Base-by-base conservation (phyloP, 1,140 invertebrate genomes). In the Eriocheir sinensis region DNA sequence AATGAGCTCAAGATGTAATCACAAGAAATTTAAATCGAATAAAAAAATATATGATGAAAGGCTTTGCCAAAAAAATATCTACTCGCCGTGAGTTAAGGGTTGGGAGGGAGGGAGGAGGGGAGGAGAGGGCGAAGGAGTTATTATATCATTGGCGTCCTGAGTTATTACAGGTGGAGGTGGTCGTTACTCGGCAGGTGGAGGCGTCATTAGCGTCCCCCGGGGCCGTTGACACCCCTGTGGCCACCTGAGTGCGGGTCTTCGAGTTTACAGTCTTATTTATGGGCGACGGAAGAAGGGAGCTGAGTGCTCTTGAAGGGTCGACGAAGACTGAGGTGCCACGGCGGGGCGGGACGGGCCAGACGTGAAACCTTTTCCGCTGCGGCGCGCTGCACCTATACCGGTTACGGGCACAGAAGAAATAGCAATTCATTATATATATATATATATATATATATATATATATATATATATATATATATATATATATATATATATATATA, bases 101-200 rank as follows among this genome's bases (percentile, higher is more conserved):
- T n/a, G n/a, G n/a, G 44, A n/a, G 53, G 41, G 89, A 90, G 44
- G 89, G 30, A 60, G 89, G n/a, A 34, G 38, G 4, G 83, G 88
- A 89, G 34, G 44, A 89, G 88, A 30, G 12, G 89, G 4, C 9
- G 41, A 90, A 36, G 89, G 44, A 88, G 85, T 48, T 48, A 88
- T 88, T 88, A 88, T 15, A 48, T 88, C 44, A 88, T 88, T 88
- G 38, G 44, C 85, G 85, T 88, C 3, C 30, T 88, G 85, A 88
- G 85, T 88, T 40, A 88, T 88, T 88, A 48, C 85, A 40, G 34
- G 85, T 40, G 85, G 38, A 38, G 44, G 44, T n/a, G 38, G 38
- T 72, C 0, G 4, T 72, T 72, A 72, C 21, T n/a, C 60, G 17
- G 60, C 60, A 72, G 60, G 48, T 53, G 60, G 60, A 21, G 60